phyloP scores from a whole-genome alignment of 2,113 vertebrate species.

The Cinclus mexicanus region DNA sequence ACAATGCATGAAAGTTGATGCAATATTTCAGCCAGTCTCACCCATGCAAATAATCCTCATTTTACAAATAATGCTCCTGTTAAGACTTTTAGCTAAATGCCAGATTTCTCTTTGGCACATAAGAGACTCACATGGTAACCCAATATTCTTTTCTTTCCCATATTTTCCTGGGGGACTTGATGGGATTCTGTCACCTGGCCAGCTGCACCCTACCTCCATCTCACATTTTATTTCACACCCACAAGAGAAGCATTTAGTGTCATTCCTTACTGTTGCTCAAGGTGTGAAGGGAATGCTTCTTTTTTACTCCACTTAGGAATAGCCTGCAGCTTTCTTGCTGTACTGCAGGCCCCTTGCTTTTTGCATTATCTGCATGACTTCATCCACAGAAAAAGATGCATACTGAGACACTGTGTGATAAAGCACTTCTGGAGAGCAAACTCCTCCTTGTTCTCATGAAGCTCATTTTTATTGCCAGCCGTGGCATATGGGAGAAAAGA shows the following conservation, averaged over 20 bases:
- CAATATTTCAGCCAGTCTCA: neutral
- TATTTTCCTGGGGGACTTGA: neutral
- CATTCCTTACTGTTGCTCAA: neutral
- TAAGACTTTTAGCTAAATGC: neutral
- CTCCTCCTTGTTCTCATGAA: neutral
- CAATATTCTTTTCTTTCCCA: neutral
- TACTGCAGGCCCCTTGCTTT: neutral
- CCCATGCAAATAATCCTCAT: neutral
- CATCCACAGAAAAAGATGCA: neutral
- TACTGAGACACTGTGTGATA: neutral
- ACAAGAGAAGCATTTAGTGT: neutral
- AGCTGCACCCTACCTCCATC: neutral
- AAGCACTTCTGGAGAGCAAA: neutral
- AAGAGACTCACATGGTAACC: neutral
- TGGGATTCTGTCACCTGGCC: neutral
- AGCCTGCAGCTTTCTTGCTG: neutral
- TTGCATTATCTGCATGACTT: neutral
- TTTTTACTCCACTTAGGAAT: neutral
- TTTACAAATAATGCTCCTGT: neutral
- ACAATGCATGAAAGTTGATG: neutral
- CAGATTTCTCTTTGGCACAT: neutral
- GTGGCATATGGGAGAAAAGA: neutral
- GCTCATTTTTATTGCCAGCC: neutral
- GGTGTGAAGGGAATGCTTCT: neutral
- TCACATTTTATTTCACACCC: neutral